phyloP scores from a whole-genome alignment of 2,797 vertebrate species.

The Eulemur coronatus region DNA sequence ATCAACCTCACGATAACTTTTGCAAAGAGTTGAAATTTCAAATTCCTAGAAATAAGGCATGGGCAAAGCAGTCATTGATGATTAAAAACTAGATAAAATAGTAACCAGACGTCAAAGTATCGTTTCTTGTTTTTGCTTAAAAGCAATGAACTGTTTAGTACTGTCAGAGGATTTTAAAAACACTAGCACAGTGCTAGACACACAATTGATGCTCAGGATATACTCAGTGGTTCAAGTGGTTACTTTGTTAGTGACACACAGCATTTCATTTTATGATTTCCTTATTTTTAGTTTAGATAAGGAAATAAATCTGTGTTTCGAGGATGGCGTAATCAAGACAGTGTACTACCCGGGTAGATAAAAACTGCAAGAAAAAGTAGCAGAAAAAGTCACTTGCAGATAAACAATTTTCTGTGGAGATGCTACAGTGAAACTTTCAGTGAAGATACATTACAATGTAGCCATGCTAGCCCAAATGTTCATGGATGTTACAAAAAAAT shows the following conservation, averaged over 20 bases:
- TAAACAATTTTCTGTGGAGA: not conserved
- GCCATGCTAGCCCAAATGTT: not conserved
- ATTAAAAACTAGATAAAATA: not conserved
- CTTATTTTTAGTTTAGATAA: not conserved
- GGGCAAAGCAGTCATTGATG: not conserved
- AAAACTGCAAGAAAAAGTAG: not conserved
- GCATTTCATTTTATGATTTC: not conserved
- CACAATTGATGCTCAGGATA: not conserved
- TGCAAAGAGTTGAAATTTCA: not conserved
- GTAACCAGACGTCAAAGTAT: not conserved
- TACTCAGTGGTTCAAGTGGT: not conserved
- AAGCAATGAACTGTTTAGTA: not conserved
- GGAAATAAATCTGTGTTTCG: not conserved
- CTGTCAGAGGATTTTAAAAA: not conserved
- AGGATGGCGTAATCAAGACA: not conserved
- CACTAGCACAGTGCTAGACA: not conserved
- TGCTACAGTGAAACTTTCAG: not conserved
- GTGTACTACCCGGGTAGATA: not conserved
- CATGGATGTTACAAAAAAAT: not conserved
- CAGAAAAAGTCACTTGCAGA: not conserved
- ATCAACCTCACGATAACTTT: not conserved
- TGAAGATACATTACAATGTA: not conserved
- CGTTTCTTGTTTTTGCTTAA: slow-evolving; percentile 8
- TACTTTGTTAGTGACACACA: not conserved
- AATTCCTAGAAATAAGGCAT: not conserved